Conservation (phyloP, 2,888 invertebrate genomes). For the Aethes cnicana region DNA sequence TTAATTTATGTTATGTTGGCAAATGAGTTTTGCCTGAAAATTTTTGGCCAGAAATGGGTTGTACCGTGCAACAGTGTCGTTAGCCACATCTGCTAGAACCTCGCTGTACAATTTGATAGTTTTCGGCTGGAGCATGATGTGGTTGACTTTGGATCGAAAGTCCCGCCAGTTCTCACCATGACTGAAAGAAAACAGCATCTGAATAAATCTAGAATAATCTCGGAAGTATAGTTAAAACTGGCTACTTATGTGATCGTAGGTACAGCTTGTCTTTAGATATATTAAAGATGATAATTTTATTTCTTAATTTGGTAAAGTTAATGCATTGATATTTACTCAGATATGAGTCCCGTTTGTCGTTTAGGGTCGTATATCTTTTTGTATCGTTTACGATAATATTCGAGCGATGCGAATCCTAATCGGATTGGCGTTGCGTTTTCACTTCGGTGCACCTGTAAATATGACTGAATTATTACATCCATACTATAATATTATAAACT, state of each 20-base stretch:
- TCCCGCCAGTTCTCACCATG: constrained; percentile 90
- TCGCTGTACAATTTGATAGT: constrained; percentile 86
- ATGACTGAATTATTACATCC: no score
- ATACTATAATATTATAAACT: no score
- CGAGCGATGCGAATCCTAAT: constrained; percentile 52
- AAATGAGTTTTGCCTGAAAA: no score
- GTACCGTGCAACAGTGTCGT: constrained; percentile 85
- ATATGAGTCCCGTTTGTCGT: constrained; percentile 42
- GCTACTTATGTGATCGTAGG: no score
- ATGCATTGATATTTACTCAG: constrained; percentile 41
- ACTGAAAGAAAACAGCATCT: constrained; percentile 59
- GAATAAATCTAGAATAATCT: background rate
- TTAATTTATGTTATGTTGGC: no score
- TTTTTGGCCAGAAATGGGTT: no score
- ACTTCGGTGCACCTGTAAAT: constrained; percentile 50
- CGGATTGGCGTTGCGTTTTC: constrained; percentile 56
- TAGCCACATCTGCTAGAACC: constrained; percentile 85
- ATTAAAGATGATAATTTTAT: no score
- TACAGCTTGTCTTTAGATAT: no score
- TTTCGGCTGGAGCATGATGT: constrained; percentile 88
- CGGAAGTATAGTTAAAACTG: no score
- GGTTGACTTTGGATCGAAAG: constrained; percentile 88
- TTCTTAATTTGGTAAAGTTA: no score
- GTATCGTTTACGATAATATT: constrained; percentile 49
- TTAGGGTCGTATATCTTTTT: constrained; percentile 38